Base-by-base conservation (phyloP, 1,140 invertebrate species). In the Bombus huntii region DNA sequence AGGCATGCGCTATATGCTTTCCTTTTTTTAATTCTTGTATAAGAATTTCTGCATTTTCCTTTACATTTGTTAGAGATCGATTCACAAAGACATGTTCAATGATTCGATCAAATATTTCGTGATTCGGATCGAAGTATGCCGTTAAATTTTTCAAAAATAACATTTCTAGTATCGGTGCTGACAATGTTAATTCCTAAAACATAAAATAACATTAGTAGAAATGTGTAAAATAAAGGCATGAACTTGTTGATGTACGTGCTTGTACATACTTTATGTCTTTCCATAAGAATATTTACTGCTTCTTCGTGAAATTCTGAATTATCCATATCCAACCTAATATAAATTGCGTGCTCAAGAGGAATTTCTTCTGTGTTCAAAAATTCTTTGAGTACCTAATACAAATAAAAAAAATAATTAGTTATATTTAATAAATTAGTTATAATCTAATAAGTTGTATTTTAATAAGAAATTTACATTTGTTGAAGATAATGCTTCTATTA, bases 131-230 rank as follows among this genome's bases (percentile, higher is more conserved):
- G 42, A 95, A 95, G 28, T 76, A 92, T 31, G 88, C 72, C 12
- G 94, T 95, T 47, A 95, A 89, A 85, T 95, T 92, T 88, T 93
- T 93, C 73, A 94, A 92, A 73, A 95, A 95, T 6, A 95, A 78
- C 90, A 94, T 93, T 88, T 95, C 93, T 62, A 95, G 80, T 59
- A 95, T 91, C 42, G 89, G 87, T 74, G 92, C 59, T 53, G 92
- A 78, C 31, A 94, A 88, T n/a, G 85, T 88, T 9, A 91, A 37
- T 47, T 86, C 81, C 94, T 94, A 68, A 65, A 92, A 92, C 53
- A 86, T 89, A 57, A 71, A 62, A 80, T 74, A 75, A 13, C 37
- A 39, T 62, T 84, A 57, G 74, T 37, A 57, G 37, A 74, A 79
- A 81, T 77, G 57, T 72, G 53, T 57, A 76, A 31, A 57, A 42